Base-by-base conservation (phyloP, 2,797 vertebrate genomes). In the Agapornis canus region DNA sequence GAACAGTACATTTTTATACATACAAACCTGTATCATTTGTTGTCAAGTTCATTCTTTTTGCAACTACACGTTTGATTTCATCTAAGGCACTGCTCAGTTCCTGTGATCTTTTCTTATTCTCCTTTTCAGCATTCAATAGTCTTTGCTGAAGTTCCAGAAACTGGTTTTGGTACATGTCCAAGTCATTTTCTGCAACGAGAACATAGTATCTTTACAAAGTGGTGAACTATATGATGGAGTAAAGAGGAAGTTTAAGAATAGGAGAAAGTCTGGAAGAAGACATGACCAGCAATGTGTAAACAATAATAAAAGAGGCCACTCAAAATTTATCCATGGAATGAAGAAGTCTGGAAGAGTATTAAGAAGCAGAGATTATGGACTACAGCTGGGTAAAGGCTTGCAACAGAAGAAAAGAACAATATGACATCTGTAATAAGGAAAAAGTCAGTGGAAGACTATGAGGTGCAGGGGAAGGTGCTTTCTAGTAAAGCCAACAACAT, bases 81-180 rank as follows among this genome's bases (percentile, higher is more conserved):
- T 82, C 71, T 13, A 98, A 84, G 63, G 69, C 91, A 57, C 51
- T 77, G 37, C 81, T 90, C 79, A 98, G 92, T 43, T 98, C 90
- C 0, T 45, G 83, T 5, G 52, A 96, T 80, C 94, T 96, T 69
- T 56, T 96, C 73, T 93, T 95, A 45, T 93, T 97, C 92, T 97
- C 97, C 84, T 97, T 94, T 89, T 98, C 97, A 72, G 97, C 97
- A 39, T 37, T 54, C 56, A 94, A 6, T 2, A 98, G 86, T 39
- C 89, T 97, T 84, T 97, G 87, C 31, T 79, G 97, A 82, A 98
- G 96, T 70, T 98, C 96, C 82, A 94, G 84, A 84, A 98, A 75
- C 60, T 97, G 97, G 19, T 73, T 94, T 94, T 96, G 94, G 82
- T 97, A 97, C 2, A 23, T 17, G 64, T 91, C 70, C 23, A 95